Base-by-base conservation (phyloP, 2,888 invertebrate genomes). In the Amiota mariae region DNA sequence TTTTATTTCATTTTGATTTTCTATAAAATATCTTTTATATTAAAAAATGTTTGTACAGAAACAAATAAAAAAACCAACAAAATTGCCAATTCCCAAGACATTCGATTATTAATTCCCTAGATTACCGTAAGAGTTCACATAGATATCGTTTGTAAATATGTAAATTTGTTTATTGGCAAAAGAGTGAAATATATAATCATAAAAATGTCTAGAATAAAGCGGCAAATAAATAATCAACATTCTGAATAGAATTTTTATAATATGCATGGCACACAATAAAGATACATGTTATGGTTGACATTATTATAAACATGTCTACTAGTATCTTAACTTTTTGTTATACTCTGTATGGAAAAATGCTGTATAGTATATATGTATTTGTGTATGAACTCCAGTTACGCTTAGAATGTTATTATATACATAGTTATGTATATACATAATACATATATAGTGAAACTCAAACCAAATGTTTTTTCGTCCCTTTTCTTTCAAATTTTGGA, bases 161-260 rank as follows among this genome's bases (percentile, higher is more conserved):
- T 79, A 86, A 87, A 86, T 86, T 86, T 87, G 79, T 15, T 85
- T 78, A 79, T 73, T 77, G 73, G 73, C 80, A 79, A 81, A 87
- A 87, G 87, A 88, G 87, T 87, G 79, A 88, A 88, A 87, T 36
- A 36, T 0, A 36, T 87, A 87, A 88, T 87, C 84, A 88, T 87
- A 88, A 88, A 88, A 86, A 84, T 81, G 84, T 79, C 85, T 81
- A 79, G 78, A 75, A 77, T 36, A 13, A 72, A 20, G 51, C 20
- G 12, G 18, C 57, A 10, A 9, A 13, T 20, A 56, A 70, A 51
- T 2, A 61, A 73, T 75, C 74, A 78, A 59, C 85, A 87, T 82
- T 82, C 86, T 87, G 88, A 89, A 89, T 89, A 89, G 89, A 89
- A 88, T 89, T 89, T 89, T 88, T 89, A 89, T 88, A 81, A 20